Evolutionary conservation across 2,113 vertebrate genomes (phyloP).

Genomic region (Phylloscopus whistleri): DNA sequence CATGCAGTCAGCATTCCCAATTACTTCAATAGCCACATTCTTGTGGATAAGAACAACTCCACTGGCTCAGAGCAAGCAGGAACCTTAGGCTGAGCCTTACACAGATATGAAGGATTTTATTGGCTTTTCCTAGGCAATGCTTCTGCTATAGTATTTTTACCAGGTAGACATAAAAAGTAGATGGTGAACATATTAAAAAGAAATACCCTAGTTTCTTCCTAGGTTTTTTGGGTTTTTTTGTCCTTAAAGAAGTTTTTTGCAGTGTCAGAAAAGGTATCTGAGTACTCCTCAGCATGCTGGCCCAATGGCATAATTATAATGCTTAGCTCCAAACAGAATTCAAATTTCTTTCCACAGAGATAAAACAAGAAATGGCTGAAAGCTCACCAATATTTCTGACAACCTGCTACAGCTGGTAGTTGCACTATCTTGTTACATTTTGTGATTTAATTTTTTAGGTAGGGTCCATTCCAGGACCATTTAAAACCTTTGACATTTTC

Average conservation of each 20-base stretch:
- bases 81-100: not conserved
- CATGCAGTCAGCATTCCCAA: not conserved
- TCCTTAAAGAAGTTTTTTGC: not conserved
- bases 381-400: not conserved
- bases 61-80: not conserved
- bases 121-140: not conserved
- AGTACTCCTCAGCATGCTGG: not conserved
- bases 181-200: not conserved
- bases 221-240: not conserved
- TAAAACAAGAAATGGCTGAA: not conserved
- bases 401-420: not conserved
- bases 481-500: conserved; percentile 9
- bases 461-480: not conserved
- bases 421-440: not conserved
- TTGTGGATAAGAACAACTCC: not conserved
- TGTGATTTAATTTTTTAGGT: not conserved
- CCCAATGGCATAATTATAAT: not conserved
- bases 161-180: not conserved
- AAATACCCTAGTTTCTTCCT: not conserved
- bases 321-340: not conserved
- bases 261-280: not conserved
- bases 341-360: not conserved
- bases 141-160: not conserved
- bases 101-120: not conserved
- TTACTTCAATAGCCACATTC: not conserved